Evolutionary conservation across 2,797 vertebrate genomes (phyloP).

Genomic region (Sebastes hubbsi): DNA sequence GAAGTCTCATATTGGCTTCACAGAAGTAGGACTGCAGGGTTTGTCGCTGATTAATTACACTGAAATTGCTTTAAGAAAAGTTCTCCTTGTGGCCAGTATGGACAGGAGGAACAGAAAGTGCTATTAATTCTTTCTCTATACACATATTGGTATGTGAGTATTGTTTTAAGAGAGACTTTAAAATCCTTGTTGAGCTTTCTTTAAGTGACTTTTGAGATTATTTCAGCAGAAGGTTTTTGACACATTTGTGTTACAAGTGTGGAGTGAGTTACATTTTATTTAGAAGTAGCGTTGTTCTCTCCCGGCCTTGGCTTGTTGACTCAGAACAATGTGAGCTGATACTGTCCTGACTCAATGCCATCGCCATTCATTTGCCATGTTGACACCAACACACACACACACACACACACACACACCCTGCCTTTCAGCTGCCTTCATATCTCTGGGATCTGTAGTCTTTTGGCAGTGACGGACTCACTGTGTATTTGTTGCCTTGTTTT

Average conservation of each 20-base stretch:
- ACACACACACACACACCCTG: not conserved
- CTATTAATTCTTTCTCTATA: not conserved
- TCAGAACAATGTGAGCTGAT: not conserved
- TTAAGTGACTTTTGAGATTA: not conserved
- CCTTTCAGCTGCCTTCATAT: conserved; percentile 46
- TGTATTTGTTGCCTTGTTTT: conserved; percentile 63
- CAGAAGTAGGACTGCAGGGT: not conserved
- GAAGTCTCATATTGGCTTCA: not conserved
- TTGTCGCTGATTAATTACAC: not conserved
- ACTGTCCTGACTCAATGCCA: conserved; percentile 11
- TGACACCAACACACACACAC: not conserved
- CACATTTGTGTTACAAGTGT: not conserved
- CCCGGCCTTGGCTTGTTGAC: not conserved
- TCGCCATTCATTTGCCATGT: conserved; percentile 1
- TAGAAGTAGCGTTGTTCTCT: not conserved
- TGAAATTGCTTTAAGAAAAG: not conserved
- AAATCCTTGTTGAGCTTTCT: not conserved
- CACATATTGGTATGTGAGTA: not conserved
- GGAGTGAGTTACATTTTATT: conserved; percentile 12
- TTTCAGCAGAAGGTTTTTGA: not conserved
- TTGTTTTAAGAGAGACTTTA: not conserved
- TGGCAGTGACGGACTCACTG: conserved; percentile 17
- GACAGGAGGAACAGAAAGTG: not conserved
- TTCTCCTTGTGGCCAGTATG: not conserved
- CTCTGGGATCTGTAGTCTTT: conserved; percentile 66